These are phyloP conservation scores for Caenorhabditis auriculariae DNA, from an alignment of 2,888 invertebrate genomes.

Conservation along the genomic window DNA sequence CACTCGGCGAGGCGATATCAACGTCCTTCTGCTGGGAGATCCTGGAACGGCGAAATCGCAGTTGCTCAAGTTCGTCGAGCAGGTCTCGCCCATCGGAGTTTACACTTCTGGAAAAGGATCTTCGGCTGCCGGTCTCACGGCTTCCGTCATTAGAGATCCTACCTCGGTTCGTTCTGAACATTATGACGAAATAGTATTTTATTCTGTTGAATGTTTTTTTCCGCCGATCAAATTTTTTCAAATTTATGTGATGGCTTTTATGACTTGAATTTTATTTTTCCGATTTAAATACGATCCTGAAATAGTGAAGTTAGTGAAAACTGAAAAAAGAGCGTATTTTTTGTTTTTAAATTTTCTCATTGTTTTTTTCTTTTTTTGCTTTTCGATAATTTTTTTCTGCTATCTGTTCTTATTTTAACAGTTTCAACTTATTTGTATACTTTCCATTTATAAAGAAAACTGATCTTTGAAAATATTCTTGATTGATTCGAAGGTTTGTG, in stretches of 20 bases:
- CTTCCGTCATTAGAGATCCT: slow-evolving; percentile 92
- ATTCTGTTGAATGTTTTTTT: background rate
- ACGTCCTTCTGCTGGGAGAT: slow-evolving; percentile 88
- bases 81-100: slow-evolving; percentile 66
- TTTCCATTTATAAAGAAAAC: no score
- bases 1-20: slow-evolving; percentile 92
- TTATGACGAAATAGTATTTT: background rate
- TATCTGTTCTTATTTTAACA: no score
- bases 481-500: background rate
- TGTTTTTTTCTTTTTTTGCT: no score
- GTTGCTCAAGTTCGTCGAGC: slow-evolving; percentile 92
- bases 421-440: no score
- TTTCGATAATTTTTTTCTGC: no score
- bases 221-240: background rate
- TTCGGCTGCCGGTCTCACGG: slow-evolving; percentile 96
- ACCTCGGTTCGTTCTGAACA: slow-evolving; percentile 73
- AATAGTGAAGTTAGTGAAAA: no score
- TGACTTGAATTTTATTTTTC: no score
- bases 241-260: no score
- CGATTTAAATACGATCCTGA: no score
- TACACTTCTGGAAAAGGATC: slow-evolving; percentile 99
- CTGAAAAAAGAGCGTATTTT: no score
- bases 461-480: background rate
- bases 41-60: slow-evolving; percentile 99
- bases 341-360: background rate